Conservation (phyloP, 1,140 invertebrate genomes). For the Drosophila setifemur region DNA sequence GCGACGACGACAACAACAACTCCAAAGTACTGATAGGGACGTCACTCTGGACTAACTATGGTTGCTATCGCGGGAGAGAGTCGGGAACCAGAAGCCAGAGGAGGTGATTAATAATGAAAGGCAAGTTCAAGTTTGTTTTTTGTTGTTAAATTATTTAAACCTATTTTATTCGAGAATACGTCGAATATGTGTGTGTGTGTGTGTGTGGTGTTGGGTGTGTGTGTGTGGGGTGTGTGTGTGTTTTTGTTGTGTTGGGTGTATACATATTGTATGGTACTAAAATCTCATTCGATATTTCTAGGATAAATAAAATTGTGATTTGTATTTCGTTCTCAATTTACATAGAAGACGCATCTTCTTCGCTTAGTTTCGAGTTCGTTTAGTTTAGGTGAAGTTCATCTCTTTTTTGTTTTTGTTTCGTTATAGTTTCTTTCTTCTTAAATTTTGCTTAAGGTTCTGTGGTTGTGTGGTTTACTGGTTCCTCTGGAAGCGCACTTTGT, state of each 20-base stretch:
- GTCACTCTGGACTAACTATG: not conserved
- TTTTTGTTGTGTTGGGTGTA: too few species aligned
- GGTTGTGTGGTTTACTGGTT: slow-evolving; percentile 23
- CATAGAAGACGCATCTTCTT: slow-evolving; percentile 7
- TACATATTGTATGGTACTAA: slow-evolving; percentile 28
- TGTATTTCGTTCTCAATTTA: slow-evolving; percentile 19
- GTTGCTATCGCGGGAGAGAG: too few species aligned
- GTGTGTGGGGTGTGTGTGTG: not conserved
- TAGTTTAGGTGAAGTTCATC: not conserved
- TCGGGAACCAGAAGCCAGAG: not conserved
- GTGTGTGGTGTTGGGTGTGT: slow-evolving; percentile 7
- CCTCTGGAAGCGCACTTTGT: slow-evolving; percentile 66
- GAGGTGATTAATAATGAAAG: not conserved
- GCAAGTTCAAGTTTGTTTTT: not conserved
- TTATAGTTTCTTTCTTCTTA: slow-evolving; percentile 3
- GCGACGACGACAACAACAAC: slow-evolving; percentile 28
- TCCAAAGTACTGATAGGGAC: not conserved
- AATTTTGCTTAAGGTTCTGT: not conserved
- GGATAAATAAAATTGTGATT: slow-evolving; percentile 40
- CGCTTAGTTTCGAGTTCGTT: not conserved
- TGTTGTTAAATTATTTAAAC: slow-evolving; percentile 31
- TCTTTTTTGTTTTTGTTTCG: slow-evolving; percentile 16
- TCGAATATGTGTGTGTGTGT: slow-evolving; percentile 16
- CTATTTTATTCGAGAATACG: slow-evolving; percentile 40
- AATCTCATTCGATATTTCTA: slow-evolving; percentile 43